phyloP scores from a whole-genome alignment of 1,140 invertebrate species.

The Zaprionus nigranus region DNA sequence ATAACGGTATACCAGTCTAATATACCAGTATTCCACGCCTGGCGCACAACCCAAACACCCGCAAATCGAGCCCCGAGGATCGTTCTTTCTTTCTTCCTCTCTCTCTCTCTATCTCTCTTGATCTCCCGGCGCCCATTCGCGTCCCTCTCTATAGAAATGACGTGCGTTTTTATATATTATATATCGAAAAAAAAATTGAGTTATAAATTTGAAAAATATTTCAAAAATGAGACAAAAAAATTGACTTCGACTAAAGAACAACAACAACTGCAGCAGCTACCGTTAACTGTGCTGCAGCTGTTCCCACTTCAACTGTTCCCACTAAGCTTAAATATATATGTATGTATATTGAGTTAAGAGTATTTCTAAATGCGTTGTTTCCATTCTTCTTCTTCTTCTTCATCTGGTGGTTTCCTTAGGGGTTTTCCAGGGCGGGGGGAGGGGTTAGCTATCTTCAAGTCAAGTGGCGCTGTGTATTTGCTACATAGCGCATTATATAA shows the following conservation, averaged over 20 bases:
- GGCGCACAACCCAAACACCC: conserved; percentile 6
- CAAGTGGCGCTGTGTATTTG: conserved; percentile 12
- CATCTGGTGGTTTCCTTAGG: neutral
- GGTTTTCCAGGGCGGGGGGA: neutral
- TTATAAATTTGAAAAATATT: conserved; percentile 3
- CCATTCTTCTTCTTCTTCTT: neutral
- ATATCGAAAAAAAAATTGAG: neutral
- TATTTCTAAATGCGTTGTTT: conserved; percentile 18
- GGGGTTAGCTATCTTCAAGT: neutral
- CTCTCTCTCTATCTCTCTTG: neutral
- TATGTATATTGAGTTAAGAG: neutral
- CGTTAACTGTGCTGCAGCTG: neutral
- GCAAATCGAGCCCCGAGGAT: neutral
- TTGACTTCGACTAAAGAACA: conserved; percentile 1
- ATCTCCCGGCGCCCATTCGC: no score
- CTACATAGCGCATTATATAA: conserved; percentile 53
- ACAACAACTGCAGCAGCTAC: neutral
- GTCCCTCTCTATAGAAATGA: neutral
- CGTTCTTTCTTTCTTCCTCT: neutral
- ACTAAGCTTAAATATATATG: conserved; percentile 1
- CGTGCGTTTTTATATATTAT: neutral
- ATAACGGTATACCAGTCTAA: conserved; percentile 17
- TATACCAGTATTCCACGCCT: conserved; percentile 8
- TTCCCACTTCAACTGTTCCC: neutral
- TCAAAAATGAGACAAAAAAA: conserved; percentile 3